Evolutionary conservation across 2,888 invertebrate species (phyloP), one percentile per base, ranked within the genome.

Genomic region (Orthosia incerta): DNA sequence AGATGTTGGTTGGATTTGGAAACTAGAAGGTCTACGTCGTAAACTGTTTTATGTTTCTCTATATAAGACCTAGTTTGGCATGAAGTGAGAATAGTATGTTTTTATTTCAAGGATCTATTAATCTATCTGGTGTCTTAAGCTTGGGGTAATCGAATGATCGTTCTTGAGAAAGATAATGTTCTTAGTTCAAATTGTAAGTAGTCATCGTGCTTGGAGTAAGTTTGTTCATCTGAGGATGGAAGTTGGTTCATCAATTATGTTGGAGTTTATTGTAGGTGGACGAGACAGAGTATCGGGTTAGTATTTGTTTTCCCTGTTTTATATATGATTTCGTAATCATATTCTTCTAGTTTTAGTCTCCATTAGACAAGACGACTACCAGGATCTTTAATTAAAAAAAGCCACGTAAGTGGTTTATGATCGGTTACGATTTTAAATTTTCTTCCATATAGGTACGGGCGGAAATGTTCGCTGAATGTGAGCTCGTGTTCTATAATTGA

Each of bases 401-500:
- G 31, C 31, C 72, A 75, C 9, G 75, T 76, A 9, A 92, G 60
- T 16, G 91, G 89, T 71, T 85, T 86, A 73, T 93, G 91, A 75
- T 61, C 46, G 2, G 61, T 46, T 4, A 46, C 45, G 4, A 61
- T 61, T 16, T 61, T 61, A 1, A 61, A 46, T 20, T 39, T 60
- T 20, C 60, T n/a, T 3, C 45, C 60, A 3, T 45, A 45, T 45
- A 60, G 3, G 1, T 60, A 60, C 5, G 39, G 60, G 13, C 60
- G 60, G 15, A 60, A 60, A 2, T 60, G 60, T 45, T 93, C 86
- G 16, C 92, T 90, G 0, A 90, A 89, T 12, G 89, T 72, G 2
- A 91, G 72, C 80, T 93, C 92, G 61, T 89, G 90, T 76, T 92
- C 91, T 1, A 90, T 87, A 0, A 83, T 82, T 1, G 80, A 81